Conservation (phyloP, 1,140 invertebrate genomes). For the Limonius californicus region DNA sequence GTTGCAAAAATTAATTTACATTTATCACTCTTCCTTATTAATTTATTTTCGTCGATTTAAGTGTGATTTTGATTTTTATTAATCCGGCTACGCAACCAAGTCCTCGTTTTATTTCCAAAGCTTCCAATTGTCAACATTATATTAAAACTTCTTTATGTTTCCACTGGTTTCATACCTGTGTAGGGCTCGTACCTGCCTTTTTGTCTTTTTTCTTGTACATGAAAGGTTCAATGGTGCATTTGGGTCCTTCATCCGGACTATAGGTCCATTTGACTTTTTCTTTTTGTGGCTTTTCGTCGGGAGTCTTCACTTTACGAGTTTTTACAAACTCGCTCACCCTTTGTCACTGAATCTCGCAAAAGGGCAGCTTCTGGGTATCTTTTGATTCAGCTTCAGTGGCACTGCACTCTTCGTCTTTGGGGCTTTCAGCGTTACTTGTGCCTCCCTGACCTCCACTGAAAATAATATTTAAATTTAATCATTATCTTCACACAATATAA, state of each 20-base stretch:
- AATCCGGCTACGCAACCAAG: too few relatives aligned
- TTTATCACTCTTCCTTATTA: too few relatives aligned
- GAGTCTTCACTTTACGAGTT: constrained; percentile 48
- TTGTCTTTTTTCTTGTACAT: constrained; percentile 33
- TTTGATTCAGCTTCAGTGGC: constrained; percentile 52
- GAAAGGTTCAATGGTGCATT: constrained; percentile 44
- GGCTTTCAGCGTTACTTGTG: constrained; percentile 52
- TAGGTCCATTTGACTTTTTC: constrained; percentile 46
- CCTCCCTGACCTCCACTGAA: constrained; percentile 47
- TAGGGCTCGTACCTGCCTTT: neutral
- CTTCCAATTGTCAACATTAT: neutral
- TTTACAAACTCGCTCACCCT: constrained; percentile 52
- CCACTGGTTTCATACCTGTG: neutral
- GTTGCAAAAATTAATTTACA: too few relatives aligned
- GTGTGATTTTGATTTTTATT: too few relatives aligned
- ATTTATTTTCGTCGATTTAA: too few relatives aligned
- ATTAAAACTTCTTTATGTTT: neutral
- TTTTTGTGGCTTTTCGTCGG: constrained; percentile 40
- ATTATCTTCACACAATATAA: neutral
- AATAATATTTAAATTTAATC: constrained; percentile 20
- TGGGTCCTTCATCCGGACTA: constrained; percentile 46
- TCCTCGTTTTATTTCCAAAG: neutral
- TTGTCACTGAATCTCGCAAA: constrained; percentile 69
- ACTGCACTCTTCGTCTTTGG: constrained; percentile 56
- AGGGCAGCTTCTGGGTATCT: constrained; percentile 58